A percentile compares a stretch with the other conserved stretches of the same genome.
Conservation (phyloP, 2,888 invertebrate genomes). For the Harpalus rufipes region DNA sequence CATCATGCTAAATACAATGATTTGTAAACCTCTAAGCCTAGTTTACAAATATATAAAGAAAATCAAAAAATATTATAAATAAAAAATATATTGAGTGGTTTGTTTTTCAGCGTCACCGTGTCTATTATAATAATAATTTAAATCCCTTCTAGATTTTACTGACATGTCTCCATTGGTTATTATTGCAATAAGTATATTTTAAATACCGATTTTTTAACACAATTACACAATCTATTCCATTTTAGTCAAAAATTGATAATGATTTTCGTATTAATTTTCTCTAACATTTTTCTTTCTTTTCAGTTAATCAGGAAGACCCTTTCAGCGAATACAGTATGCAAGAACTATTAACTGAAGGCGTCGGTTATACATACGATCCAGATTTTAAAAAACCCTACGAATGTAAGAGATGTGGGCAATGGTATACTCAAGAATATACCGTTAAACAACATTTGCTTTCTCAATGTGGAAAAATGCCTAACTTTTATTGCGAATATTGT, state of each 20-base stretch:
- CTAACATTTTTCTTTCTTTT: not conserved
- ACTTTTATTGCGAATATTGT: slow-evolving; percentile 65
- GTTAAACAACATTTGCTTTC: slow-evolving; percentile 68
- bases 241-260: not conserved
- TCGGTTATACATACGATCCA: slow-evolving; percentile 66
- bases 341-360: slow-evolving; percentile 2
- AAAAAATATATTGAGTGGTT: too few species aligned
- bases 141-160: too few species aligned
- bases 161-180: too few species aligned
- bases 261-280: not conserved
- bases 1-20: too few species aligned
- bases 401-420: slow-evolving; percentile 73
- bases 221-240: not conserved
- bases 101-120: too few species aligned
- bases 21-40: too few species aligned
- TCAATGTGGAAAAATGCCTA: slow-evolving; percentile 56
- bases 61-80: too few species aligned
- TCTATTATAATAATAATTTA: too few species aligned
- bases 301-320: not conserved
- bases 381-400: slow-evolving; percentile 67
- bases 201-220: too few species aligned
- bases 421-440: slow-evolving; percentile 69
- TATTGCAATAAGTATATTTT: too few species aligned
- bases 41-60: too few species aligned
- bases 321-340: not conserved